A percentile compares a stretch with the other conserved stretches of the same genome.
Evolutionary conservation across 2,113 vertebrate genomes (phyloP).

Genomic region (Carollia perspicillata): DNA sequence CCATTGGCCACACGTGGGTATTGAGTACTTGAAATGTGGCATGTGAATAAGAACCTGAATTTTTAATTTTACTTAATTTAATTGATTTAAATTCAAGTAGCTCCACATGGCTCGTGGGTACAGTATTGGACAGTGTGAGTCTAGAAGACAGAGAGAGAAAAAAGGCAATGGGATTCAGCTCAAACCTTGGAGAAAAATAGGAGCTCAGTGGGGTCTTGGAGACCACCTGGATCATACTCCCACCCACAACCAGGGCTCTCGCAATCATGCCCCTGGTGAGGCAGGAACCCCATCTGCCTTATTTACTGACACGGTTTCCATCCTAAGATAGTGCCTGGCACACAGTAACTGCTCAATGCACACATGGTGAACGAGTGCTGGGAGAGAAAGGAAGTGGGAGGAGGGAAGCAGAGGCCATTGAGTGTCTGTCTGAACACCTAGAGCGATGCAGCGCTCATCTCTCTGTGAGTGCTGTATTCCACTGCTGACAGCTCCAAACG

Average conservation of each 20-base stretch:
- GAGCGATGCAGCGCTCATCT: not conserved
- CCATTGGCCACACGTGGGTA: not conserved
- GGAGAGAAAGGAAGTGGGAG: not conserved
- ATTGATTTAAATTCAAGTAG: not conserved
- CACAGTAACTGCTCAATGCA: not conserved
- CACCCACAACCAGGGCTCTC: not conserved
- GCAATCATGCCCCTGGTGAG: not conserved
- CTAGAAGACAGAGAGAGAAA: not conserved
- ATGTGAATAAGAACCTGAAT: not conserved
- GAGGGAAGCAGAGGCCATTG: no score
- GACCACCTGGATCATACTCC: not conserved
- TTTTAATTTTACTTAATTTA: not conserved
- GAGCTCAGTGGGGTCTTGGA: not conserved
- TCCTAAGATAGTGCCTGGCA: not conserved
- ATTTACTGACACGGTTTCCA: not conserved
- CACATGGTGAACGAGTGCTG: not conserved
- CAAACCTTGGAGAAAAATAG: not conserved
- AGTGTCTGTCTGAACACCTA: not conserved
- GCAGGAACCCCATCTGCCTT: not conserved
- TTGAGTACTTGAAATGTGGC: not conserved
- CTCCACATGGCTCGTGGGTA: not conserved
- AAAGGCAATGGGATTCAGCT: not conserved
- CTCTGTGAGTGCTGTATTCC: rapidly evolving
- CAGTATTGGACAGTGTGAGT: not conserved
- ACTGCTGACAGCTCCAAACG: not conserved